Evolutionary conservation across 92 coral and sea anemone species (phyloP).

Genomic region (Anthopleura xanthogrammica): DNA sequence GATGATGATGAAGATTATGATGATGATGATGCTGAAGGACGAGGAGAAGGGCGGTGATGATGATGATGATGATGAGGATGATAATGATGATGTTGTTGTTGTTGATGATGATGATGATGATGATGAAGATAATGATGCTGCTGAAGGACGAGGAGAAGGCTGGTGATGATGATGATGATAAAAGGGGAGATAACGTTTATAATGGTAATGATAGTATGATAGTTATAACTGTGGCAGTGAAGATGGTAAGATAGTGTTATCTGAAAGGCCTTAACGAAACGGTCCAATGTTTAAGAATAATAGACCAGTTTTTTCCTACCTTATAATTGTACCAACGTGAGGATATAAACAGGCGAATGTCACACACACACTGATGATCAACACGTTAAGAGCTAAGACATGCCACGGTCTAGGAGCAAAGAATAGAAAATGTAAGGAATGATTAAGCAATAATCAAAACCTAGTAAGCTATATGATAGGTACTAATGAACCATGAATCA

Average conservation of each 20-base stretch:
- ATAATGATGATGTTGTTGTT: too few species aligned
- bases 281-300: neutral
- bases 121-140: too few species aligned
- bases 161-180: neutral
- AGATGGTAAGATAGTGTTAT: neutral
- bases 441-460: neutral
- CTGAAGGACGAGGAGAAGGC: too few species aligned
- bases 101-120: too few species aligned
- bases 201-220: too few species aligned
- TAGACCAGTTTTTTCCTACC: constrained; percentile 42
- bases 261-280: neutral
- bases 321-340: constrained; percentile 92
- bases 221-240: neutral
- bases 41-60: too few species aligned
- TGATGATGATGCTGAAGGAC: too few species aligned
- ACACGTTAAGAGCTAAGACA: constrained; percentile 65
- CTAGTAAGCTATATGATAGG: too few species aligned
- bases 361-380: constrained; percentile 62
- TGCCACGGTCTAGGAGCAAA: constrained; percentile 64
- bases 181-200: neutral
- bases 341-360: constrained; percentile 90
- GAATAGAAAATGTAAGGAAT: neutral
- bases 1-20: too few species aligned
- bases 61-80: too few species aligned
- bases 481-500: too few species aligned